Conservation (phyloP, 1,140 invertebrate genomes). For the Marisa cornuarietis region DNA sequence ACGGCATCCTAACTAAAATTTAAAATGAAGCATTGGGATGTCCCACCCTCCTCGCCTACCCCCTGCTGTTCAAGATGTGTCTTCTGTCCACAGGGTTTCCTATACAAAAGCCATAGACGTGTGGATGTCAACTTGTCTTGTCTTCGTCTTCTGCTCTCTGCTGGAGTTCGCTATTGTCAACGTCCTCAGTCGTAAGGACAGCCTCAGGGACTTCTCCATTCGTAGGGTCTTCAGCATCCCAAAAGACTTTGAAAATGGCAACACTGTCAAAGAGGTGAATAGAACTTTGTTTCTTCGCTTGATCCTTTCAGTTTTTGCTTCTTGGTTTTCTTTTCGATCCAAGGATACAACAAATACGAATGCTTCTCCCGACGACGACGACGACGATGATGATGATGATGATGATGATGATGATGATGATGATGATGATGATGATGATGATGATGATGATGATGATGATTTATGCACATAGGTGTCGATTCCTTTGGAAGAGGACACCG, state of each 20-base stretch:
- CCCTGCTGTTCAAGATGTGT: too few relatives aligned
- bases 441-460: constrained; percentile 14
- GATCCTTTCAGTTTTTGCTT: background rate
- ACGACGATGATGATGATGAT: background rate
- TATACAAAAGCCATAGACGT: constrained; percentile 64
- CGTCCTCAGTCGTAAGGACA: constrained; percentile 53
- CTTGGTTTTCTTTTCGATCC: background rate
- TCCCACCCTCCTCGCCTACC: too few relatives aligned
- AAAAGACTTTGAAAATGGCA: constrained; percentile 29
- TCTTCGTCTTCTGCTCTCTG: constrained; percentile 61
- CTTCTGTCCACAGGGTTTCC: constrained; percentile 49
- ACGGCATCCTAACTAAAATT: too few relatives aligned
- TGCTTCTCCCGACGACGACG: too few relatives aligned
- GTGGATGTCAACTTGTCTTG: constrained; percentile 61
- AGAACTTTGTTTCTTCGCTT: constrained; percentile 18
- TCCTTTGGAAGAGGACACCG: constrained; percentile 37
- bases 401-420: constrained; percentile 9
- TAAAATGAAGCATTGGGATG: too few relatives aligned
- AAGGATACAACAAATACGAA: background rate
- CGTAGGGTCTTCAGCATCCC: constrained; percentile 46
- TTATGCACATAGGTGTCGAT: constrained; percentile 35
- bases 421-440: background rate
- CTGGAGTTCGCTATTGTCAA: constrained; percentile 63
- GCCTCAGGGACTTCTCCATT: constrained; percentile 48
- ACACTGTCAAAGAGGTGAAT: constrained; percentile 7